Evolutionary conservation across 2,888 invertebrate genomes (phyloP).

Genomic region (Coleophora deauratella): DNA sequence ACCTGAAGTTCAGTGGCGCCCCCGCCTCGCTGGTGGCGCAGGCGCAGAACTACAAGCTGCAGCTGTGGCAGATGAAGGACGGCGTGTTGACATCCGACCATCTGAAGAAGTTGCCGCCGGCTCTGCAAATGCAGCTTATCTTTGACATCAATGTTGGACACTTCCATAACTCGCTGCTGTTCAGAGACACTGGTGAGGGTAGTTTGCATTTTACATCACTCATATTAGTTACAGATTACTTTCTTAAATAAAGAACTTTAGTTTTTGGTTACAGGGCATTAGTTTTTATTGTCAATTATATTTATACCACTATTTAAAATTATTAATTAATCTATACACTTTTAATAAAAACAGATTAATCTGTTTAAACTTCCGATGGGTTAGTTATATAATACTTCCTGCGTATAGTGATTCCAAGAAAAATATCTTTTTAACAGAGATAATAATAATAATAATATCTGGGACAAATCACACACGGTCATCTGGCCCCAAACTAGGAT

Average conservation of each 20-base stretch:
- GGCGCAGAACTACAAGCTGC: constrained; percentile 46
- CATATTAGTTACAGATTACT: not conserved
- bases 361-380: too few species aligned
- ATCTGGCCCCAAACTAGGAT: too few species aligned
- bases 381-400: too few species aligned
- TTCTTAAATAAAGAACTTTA: not conserved
- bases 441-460: too few species aligned
- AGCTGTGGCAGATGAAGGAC: constrained; percentile 58
- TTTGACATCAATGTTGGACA: constrained; percentile 61
- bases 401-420: too few species aligned
- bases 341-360: too few species aligned
- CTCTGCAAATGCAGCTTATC: constrained; percentile 60
- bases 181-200: constrained; percentile 44
- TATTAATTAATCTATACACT: too few species aligned
- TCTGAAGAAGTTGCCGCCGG: constrained; percentile 43
- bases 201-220: not conserved
- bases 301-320: too few species aligned
- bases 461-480: too few species aligned
- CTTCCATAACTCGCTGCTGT: constrained; percentile 53
- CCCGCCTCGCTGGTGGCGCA: constrained; percentile 38
- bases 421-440: too few species aligned
- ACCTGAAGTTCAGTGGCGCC: constrained; percentile 42
- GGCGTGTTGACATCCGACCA: constrained; percentile 44
- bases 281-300: too few species aligned
- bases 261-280: too few species aligned